Conservation (phyloP, 1,140 invertebrate species). For the Hydropsyche tenuis region DNA sequence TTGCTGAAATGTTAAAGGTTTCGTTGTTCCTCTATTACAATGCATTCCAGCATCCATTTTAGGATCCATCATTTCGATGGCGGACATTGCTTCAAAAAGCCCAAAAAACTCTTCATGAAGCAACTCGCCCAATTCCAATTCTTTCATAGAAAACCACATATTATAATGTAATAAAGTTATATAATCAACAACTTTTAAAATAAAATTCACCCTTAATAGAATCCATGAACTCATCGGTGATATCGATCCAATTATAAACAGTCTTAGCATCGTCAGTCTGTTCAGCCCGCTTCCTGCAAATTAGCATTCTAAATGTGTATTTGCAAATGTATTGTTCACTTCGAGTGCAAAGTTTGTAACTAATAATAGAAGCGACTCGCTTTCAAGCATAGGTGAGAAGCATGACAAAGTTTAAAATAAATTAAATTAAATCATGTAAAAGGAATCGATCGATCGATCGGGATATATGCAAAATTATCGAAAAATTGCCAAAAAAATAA, state of each 20-base stretch:
- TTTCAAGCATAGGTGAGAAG: too few species aligned
- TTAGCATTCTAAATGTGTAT: neutral
- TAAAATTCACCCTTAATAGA: conserved; percentile 71
- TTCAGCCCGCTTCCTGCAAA: conserved; percentile 29
- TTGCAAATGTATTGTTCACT: too few species aligned
- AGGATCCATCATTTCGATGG: conserved; percentile 99
- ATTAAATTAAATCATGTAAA: too few species aligned
- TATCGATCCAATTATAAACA: conserved; percentile 74
- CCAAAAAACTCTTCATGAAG: conserved; percentile 92
- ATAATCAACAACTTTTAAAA: neutral
- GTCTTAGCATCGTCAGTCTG: conserved; percentile 19
- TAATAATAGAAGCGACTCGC: too few species aligned
- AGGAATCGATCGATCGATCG: too few species aligned
- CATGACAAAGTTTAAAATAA: too few species aligned
- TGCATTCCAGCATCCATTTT: conserved; percentile 99
- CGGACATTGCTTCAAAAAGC: conserved; percentile 98
- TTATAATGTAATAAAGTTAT: neutral
- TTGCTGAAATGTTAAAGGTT: conserved; percentile 88
- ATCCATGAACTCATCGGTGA: conserved; percentile 78
- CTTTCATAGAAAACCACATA: conserved; percentile 58
- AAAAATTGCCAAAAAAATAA: too few species aligned
- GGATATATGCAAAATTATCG: too few species aligned
- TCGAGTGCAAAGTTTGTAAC: too few species aligned
- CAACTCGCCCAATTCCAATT: conserved; percentile 85
- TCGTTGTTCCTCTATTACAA: conserved; percentile 85